Base-by-base conservation (phyloP, 2,888 invertebrate species). In the Antitype chi region DNA sequence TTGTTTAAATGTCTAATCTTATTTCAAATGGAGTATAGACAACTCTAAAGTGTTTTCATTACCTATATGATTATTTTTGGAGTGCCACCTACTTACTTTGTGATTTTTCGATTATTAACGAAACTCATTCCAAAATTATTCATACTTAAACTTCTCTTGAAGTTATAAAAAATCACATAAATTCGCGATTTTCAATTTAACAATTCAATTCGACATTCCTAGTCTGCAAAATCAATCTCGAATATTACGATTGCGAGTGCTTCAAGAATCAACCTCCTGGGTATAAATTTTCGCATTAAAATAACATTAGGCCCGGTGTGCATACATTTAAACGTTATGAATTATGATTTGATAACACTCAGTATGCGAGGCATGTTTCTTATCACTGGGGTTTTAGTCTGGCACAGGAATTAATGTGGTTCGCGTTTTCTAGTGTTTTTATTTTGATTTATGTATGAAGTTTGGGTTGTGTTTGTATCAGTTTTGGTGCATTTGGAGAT, bases 251-350 rank as follows among this genome's bases (percentile, higher is more conserved):
- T 69, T 62, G 49, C 57, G 80, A 76, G 38, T 47, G 67, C 38
- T 81, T 81, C 52, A 72, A 77, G 72, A 77, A 73, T 84, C 69
- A 57, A 75, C 71, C 70, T 53, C 71, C 43, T 53, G 5, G 69
- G 32, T 82, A 88, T 89, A 89, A 84, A 87, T 89, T 89, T 88
- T 80, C 86, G 80, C 82, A 84, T 86, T 86, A 86, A 88, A 86
- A 85, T 84, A 88, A 86, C 86, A 81, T 86, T 86, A 86, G 72
- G 78, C 86, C 63, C 78, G 74, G 76, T 87, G 84, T 76, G 82
- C 74, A 78, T 82, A 81, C 69, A 84, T 85, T 81, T 76, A 74
- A 80, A 80, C 78, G 70, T 80, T 82, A 77, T 87, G 83, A 88
- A 82, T 87, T 85, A 87, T 79, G 84, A 81, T 81, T 83, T 84